phyloP scores from a whole-genome alignment of 2,113 vertebrate genomes.

The Lipophrys pholis region DNA sequence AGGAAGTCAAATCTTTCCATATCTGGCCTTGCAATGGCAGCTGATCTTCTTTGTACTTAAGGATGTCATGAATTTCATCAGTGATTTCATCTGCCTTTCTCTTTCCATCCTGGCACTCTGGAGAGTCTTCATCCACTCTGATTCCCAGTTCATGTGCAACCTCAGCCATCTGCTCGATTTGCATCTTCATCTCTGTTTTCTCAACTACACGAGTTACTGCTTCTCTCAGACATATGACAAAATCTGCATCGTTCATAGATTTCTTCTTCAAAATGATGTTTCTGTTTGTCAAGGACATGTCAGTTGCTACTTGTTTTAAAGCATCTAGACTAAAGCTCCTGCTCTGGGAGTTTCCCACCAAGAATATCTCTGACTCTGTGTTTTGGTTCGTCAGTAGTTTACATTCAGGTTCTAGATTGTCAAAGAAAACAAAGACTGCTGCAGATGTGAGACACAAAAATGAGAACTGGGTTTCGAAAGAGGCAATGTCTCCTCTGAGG shows the following conservation, averaged over 20 bases:
- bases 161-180: constrained; percentile 52
- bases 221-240: constrained; percentile 49
- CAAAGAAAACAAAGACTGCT: constrained; percentile 83
- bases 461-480: constrained; percentile 75
- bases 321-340: no score
- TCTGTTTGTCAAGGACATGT: no score
- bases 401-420: constrained; percentile 61
- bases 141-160: constrained; percentile 66
- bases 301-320: no score
- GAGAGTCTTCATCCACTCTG: constrained; percentile 68
- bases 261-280: background rate
- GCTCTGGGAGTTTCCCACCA: constrained; percentile 42
- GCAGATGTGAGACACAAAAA: constrained; percentile 83
- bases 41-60: constrained; percentile 65
- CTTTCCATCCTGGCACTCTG: constrained; percentile 64
- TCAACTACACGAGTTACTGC: constrained; percentile 36
- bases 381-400: constrained; percentile 66
- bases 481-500: constrained; percentile 78
- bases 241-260: constrained; percentile 64
- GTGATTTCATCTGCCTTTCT: constrained; percentile 60
- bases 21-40: constrained; percentile 70
- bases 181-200: constrained; percentile 1
- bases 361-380: constrained; percentile 56
- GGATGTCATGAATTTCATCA: constrained; percentile 39
- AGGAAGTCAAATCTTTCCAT: constrained; percentile 69